Base-by-base conservation (phyloP, 1,140 invertebrate species). In the Dinoponera quadriceps region DNA sequence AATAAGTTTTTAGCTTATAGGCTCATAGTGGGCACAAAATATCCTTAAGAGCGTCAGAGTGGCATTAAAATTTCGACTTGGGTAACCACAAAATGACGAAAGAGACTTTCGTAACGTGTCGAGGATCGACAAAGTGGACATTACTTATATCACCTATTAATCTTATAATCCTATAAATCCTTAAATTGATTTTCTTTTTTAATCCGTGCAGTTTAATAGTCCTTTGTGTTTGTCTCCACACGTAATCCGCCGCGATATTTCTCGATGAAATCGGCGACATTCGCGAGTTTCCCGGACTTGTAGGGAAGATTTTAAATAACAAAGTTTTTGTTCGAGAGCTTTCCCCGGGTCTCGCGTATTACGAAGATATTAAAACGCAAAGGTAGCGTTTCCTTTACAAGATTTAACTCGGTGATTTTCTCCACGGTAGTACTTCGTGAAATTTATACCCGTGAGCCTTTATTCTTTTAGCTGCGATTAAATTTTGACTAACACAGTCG, bases 321-420 rank as follows among this genome's bases (percentile, higher is more conserved):
- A 29, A 33, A 11, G 29, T n/a, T 63, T 63, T n/a, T 63, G 18
- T 55, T 55, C 54, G 20, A 55, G 20, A 55, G n/a, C n/a, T 11
- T 44, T 3, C 5, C 54, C 0, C 54, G 20, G n/a, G 3, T 55
- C 54, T n/a, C 29, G 18, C 11, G n/a, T 14, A n/a, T 20, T 2
- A 7, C 7, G 22, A 55, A 44, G 25, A 68, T 51, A 68, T 68
- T 51, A 20, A 68, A 63, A 63, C 16, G 18, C 20, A 5, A n/a
- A 68, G 16, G 18, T 49, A 49, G 27, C 16, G 65, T 49, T 68
- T 68, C 16, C 38, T 68, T 68, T 51, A 49, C 27, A 68, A 51
- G 27, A 69, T 51, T 51, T 69, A 14, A 27, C 7, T 3, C 7
- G 18, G 14, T 9, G 25, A 68, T 29, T n/a, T 22, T 25, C 49